Base-by-base conservation (phyloP, 2,888 invertebrate species). In the Masnerella sp. region DNA sequence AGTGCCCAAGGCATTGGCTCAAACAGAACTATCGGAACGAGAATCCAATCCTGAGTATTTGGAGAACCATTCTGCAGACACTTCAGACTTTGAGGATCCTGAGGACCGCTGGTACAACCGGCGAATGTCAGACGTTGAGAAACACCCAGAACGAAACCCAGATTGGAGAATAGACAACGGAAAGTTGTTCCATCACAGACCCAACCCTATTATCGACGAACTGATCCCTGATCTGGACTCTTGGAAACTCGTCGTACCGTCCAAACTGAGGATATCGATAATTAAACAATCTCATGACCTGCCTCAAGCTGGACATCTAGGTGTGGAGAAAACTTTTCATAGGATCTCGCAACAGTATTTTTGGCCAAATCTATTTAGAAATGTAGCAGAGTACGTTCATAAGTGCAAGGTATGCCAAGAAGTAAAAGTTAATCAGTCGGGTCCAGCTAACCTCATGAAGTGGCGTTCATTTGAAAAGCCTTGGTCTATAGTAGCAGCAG, bases 401-500 rank as follows among this genome's bases (percentile, higher is more conserved):
- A 11, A 2, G 2, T 43, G 43, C 8, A 7, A 20, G n/a, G 8
- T 11, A 2, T 43, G 43, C 5, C 43, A 43, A 8, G 2, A 3
- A 0, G 9, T 7, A 0, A 43, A 43, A n/a, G 2, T 18, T 0
- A 4, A 11, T 2, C 43, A 43, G 8, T 12, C 5, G 12, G 25
- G 12, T 0, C 43, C 43, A 2, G 1, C 12, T n/a, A 8, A 1
- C n/a, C 12, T 43, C 0, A 43, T 43, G 43, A 5, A 11, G 5
- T 11, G 43, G 25, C 9, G 25, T 2, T 1, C 12, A 0, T 22
- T 43, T 11, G 25, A 43, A 3, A 42, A 38, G 4, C 71, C 71
- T 0, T 80, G 77, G 78, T 12, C 58, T 0, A 52, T 75, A 2
- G 47, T 81, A 0, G 75, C 72, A 0, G 70, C 76, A 0, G 77